Base-by-base conservation (phyloP, 2,113 vertebrate genomes). In the Datnioides undecimradiatus region DNA sequence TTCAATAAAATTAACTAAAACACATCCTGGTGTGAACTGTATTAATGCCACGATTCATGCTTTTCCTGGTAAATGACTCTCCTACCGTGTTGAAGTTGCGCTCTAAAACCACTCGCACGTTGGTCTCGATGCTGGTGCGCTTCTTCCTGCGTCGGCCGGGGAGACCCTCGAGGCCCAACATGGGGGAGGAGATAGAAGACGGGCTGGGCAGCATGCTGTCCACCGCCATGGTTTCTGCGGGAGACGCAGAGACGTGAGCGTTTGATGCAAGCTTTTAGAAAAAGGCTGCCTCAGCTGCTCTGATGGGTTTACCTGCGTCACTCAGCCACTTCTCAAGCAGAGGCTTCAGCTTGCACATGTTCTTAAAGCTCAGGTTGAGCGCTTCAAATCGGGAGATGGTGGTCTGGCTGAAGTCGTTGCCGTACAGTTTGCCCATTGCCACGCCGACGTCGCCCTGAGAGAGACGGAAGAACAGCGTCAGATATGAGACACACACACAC, bases 311-410 rank as follows among this genome's bases (percentile, higher is more conserved):
- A 97, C 96, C 96, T 88, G 97, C 97, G 2, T 98, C 97, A 1
- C 94, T 95, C 77, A 98, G 94, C 97, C 97, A 98, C 88, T 98
- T 98, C 94, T 98, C 96, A 52, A 98, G 94, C 82, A 98, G 95
- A 0, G 97, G 97, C 65, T 97, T 97, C 75, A 98, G 96, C 86
- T 98, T 98, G 95, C 97, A 98, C 97, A 98, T 98, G 93, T 98
- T 98, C 93, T 98, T 98, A 82, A 98, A 98, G 94, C 97, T 98
- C 82, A 98, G 91, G 89, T 98, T 98, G 63, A 98, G 96, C 4
- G 97, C 97, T 86, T 98, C 97, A 4, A 97, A 98, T 78, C 97
- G 96, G 10, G 97, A 98, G 93, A 98, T 97, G 85, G 97, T 97
- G 21, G 97, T 98, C 91, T 98, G 97, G 88, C 96, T 97, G 91